Conservation (phyloP, 2,888 invertebrate species). For the Sceliomorpha sp. region DNA sequence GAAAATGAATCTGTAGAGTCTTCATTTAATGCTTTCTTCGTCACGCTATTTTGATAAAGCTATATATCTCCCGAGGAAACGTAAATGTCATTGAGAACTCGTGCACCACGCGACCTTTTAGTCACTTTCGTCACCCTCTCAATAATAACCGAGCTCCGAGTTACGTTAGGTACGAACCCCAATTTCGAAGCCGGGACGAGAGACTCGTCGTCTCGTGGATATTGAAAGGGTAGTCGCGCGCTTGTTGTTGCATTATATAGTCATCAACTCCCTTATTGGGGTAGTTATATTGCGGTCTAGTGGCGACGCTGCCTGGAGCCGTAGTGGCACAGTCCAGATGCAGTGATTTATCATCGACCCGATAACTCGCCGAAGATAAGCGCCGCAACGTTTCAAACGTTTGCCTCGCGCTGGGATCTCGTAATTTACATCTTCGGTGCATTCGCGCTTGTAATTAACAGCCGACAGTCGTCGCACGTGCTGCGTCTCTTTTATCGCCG, state of each 20-base stretch:
- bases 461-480: constrained; percentile 21
- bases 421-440: constrained; percentile 52
- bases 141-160: constrained; percentile 5
- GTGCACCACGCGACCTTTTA: constrained; percentile 30
- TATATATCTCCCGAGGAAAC: constrained; percentile 47
- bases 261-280: constrained; percentile 71
- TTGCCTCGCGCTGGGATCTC: constrained; percentile 42
- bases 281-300: constrained; percentile 62
- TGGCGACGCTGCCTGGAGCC: too few species aligned
- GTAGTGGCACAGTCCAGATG: constrained; percentile 49
- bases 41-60: constrained; percentile 32
- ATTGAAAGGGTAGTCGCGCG: constrained; percentile 63
- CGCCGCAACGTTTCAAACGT: constrained; percentile 63
- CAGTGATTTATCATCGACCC: constrained; percentile 74
- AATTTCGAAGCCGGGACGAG: constrained; percentile 34
- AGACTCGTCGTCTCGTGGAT: constrained; percentile 42
- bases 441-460: constrained; percentile 45
- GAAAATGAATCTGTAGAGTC: too few species aligned
- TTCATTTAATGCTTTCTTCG: constrained; percentile 13
- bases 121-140: constrained; percentile 33
- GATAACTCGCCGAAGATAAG: constrained; percentile 74
- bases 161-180: constrained; percentile 41
- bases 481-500: constrained; percentile 33
- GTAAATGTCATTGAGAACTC: constrained; percentile 56
- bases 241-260: constrained; percentile 68